Evolutionary conservation across 2,797 vertebrate species (phyloP).

Genomic region (Nyctibius grandis): DNA sequence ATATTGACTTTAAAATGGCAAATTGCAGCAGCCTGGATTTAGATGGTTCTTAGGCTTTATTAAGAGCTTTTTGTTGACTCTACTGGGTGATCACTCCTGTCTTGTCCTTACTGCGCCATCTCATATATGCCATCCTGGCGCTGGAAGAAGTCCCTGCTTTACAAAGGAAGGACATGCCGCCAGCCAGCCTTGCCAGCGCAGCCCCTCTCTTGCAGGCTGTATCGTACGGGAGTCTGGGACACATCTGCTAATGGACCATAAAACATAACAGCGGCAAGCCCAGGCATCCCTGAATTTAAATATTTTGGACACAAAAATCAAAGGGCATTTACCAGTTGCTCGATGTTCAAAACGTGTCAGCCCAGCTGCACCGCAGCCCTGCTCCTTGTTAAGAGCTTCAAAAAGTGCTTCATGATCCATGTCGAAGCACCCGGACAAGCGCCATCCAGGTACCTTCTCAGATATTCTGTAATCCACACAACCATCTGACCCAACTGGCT

Average conservation of each 20-base stretch:
- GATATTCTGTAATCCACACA: background rate
- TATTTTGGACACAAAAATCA: background rate
- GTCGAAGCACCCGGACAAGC: background rate
- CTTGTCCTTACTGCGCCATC: background rate
- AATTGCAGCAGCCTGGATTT: background rate
- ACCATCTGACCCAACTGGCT: background rate
- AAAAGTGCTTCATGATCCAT: background rate
- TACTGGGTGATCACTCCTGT: background rate
- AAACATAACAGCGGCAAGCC: background rate
- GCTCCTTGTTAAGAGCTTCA: background rate
- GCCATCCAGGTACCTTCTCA: background rate
- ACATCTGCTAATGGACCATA: background rate
- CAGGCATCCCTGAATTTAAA: background rate
- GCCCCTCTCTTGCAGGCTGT: background rate
- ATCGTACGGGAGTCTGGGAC: background rate
- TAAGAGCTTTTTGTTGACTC: background rate
- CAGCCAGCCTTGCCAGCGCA: background rate
- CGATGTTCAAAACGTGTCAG: background rate
- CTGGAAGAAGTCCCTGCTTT: background rate
- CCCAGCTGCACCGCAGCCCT: background rate
- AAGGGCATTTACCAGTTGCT: background rate
- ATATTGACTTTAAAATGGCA: background rate
- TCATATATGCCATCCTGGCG: background rate
- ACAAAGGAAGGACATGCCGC: background rate
- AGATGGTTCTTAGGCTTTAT: background rate